Evolutionary conservation across 1,140 invertebrate species (phyloP).

Genomic region (Drosophila melanica): DNA sequence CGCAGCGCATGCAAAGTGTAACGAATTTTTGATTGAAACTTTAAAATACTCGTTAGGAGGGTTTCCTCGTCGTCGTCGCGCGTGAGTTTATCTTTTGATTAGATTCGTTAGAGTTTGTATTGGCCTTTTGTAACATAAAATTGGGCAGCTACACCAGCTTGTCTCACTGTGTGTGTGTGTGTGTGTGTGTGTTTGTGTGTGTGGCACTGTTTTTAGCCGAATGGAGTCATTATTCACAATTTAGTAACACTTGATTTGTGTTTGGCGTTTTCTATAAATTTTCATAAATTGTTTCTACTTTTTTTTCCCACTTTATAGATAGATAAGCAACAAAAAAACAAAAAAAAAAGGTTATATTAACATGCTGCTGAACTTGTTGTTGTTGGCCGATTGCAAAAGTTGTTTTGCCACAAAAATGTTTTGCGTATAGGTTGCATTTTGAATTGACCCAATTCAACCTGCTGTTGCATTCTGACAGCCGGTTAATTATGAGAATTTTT

Average conservation of each 20-base stretch:
- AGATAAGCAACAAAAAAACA: conserved; percentile 5
- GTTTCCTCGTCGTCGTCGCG: conserved; percentile 64
- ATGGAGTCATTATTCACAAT: conserved; percentile 81
- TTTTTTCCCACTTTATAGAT: conserved; percentile 8
- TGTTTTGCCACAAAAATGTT: conserved; percentile 18
- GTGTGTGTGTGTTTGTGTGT: conserved; percentile 18
- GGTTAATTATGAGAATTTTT: conserved; percentile 15
- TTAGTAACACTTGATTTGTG: conserved; percentile 82
- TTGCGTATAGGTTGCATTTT: not conserved
- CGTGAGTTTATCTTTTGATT: conserved; percentile 82
- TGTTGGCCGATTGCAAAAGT: conserved; percentile 19
- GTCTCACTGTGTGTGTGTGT: conserved; percentile 6
- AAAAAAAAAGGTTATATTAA: not conserved
- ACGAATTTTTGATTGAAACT: conserved; percentile 82
- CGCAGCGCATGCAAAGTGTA: conserved; percentile 64
- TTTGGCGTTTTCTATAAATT: conserved; percentile 75
- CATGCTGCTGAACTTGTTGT: too few species aligned
- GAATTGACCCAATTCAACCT: conserved; percentile 31
- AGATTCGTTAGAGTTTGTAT: conserved; percentile 81
- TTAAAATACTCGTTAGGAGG: conserved; percentile 80
- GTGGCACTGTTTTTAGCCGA: conserved; percentile 28
- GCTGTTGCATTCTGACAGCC: conserved; percentile 6
- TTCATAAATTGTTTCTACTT: conserved; percentile 73
- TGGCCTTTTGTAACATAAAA: conserved; percentile 70
- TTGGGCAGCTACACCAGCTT: conserved; percentile 43